These are phyloP conservation scores for Drosophila equinoxialis DNA, from an alignment of 1,140 invertebrate species.

Conservation along the genomic window DNA sequence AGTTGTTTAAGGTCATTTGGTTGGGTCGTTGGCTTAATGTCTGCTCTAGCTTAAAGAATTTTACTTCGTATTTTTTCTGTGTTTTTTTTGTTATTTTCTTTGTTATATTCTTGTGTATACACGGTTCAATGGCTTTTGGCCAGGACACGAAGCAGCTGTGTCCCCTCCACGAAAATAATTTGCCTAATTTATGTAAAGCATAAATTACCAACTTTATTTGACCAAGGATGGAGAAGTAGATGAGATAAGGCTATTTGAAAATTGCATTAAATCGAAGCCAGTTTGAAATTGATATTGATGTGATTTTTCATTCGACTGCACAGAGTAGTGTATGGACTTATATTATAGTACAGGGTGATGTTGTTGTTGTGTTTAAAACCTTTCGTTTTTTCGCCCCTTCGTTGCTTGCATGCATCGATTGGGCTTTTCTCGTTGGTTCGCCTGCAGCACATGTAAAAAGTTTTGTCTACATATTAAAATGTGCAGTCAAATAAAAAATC, in stretches of 20 bases:
- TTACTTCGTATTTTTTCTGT: conserved; percentile 11
- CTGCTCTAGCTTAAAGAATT: conserved; percentile 39
- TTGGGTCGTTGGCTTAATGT: conserved; percentile 60
- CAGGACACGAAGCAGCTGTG: conserved; percentile 46
- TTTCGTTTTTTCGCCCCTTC: neutral
- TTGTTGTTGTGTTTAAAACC: too few relatives aligned
- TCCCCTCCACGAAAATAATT: conserved; percentile 39
- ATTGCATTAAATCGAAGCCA: conserved; percentile 43
- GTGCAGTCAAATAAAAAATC: conserved; percentile 43
- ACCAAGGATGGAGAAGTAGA: too few relatives aligned
- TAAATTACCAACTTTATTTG: conserved; percentile 29
- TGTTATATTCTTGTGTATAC: neutral
- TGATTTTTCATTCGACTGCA: conserved; percentile 48
- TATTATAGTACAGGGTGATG: conserved; percentile 1
- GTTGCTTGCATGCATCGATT: conserved; percentile 21
- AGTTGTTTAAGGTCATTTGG: conserved; percentile 36
- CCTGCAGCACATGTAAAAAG: conserved; percentile 11
- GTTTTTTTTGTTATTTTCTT: neutral
- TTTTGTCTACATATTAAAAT: conserved; percentile 39
- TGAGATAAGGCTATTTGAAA: neutral
- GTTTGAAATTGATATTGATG: conserved; percentile 30
- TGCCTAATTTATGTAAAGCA: conserved; percentile 63
- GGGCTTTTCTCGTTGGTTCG: neutral
- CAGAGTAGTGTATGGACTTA: conserved; percentile 10
- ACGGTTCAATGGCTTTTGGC: conserved; percentile 56